These are phyloP conservation scores for Callorhinus ursinus DNA, from an alignment of 2,113 vertebrate species.

Conservation along the genomic window DNA sequence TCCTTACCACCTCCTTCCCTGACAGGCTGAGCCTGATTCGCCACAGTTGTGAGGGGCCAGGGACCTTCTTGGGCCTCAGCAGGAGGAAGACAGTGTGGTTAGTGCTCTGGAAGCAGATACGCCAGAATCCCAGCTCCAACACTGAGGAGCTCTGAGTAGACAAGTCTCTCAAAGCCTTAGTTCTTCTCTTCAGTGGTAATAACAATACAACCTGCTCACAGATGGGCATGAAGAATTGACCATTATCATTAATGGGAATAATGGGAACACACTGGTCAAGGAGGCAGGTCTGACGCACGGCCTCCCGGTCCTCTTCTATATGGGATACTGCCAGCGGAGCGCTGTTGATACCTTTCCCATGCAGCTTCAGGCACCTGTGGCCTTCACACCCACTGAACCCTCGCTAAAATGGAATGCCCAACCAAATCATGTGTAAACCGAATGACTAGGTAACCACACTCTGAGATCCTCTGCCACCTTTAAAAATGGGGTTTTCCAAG, in stretches of 20 bases:
- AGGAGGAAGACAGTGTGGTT: background rate
- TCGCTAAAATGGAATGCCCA: background rate
- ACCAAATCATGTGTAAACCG: background rate
- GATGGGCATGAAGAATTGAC: background rate
- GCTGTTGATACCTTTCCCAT: background rate
- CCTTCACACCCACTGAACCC: background rate
- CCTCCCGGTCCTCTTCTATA: background rate
- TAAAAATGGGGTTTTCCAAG: background rate
- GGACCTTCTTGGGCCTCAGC: background rate
- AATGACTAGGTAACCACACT: too few species aligned
- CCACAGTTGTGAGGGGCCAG: background rate
- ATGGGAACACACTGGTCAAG: background rate
- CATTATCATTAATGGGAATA: background rate
- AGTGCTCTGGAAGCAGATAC: background rate
- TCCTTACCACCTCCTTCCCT: background rate
- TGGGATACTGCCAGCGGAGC: background rate
- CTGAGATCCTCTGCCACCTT: background rate
- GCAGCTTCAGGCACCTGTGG: background rate
- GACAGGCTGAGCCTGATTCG: background rate
- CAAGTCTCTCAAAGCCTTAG: background rate
- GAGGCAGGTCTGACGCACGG: background rate
- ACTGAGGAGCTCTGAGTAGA: background rate
- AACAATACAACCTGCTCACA: background rate
- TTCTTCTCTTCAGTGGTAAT: background rate
- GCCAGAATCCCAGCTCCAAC: too few species aligned